These are phyloP conservation scores for Odontocolon sp. DNA, from an alignment of 2,888 invertebrate species.

Conservation along the genomic window DNA sequence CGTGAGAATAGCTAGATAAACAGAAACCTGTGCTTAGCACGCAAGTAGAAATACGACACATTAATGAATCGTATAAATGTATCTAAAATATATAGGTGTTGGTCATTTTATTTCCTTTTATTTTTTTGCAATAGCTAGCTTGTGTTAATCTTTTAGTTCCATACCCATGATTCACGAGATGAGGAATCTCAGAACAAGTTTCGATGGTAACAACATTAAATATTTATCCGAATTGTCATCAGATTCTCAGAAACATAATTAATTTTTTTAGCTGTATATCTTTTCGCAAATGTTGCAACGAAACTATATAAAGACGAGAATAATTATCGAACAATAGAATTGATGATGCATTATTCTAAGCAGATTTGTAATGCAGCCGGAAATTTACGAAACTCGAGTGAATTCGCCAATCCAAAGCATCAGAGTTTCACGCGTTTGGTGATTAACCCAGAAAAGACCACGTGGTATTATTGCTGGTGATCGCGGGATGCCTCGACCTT, in stretches of 20 bases:
- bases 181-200: not conserved
- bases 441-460: slow-evolving; percentile 26
- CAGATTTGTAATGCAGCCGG: not conserved
- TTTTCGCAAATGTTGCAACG: not conserved
- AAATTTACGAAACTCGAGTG: not conserved
- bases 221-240: not conserved
- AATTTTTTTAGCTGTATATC: not conserved
- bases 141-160: not conserved
- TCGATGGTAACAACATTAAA: not conserved
- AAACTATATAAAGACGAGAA: slow-evolving; percentile 7
- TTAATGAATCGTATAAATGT: too few relatives aligned
- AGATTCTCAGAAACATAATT: not conserved
- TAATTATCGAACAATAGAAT: not conserved
- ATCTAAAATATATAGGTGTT: too few relatives aligned
- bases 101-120: too few relatives aligned
- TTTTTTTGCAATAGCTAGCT: too few relatives aligned
- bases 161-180: not conserved
- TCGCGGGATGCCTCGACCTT: slow-evolving; percentile 6
- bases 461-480: slow-evolving; percentile 25
- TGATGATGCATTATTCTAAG: not conserved
- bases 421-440: not conserved
- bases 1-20: too few relatives aligned
- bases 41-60: too few relatives aligned
- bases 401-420: not conserved
- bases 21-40: too few relatives aligned